Conservation (phyloP, 2,888 invertebrate genomes). For the Geotrupes spiniger region DNA sequence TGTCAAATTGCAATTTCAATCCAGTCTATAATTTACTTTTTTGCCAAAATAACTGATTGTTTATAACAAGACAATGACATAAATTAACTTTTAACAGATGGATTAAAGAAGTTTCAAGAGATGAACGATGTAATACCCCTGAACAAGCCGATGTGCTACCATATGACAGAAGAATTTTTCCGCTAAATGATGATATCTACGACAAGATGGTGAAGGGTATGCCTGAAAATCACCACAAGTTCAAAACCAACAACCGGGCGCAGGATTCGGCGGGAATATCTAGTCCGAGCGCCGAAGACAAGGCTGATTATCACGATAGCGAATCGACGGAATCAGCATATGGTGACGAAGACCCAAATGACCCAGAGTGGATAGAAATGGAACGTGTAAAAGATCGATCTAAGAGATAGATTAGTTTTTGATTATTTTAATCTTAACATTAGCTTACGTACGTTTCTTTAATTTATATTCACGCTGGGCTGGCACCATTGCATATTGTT, state of each 20-base stretch:
- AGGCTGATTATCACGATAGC: slow-evolving; percentile 43
- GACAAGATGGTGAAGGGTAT: slow-evolving; percentile 66
- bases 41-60: too few species aligned
- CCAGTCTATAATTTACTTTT: too few species aligned
- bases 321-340: slow-evolving; percentile 59
- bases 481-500: slow-evolving; percentile 20
- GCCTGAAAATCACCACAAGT: slow-evolving; percentile 60
- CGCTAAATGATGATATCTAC: slow-evolving; percentile 67
- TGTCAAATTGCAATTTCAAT: too few species aligned
- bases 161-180: slow-evolving; percentile 73
- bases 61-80: too few species aligned
- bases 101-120: slow-evolving; percentile 30
- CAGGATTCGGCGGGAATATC: slow-evolving; percentile 38
- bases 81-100: neutral
- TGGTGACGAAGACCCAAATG: slow-evolving; percentile 80
- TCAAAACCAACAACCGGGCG: slow-evolving; percentile 41
- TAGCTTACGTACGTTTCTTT: slow-evolving; percentile 15
- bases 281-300: slow-evolving; percentile 46
- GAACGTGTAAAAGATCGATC: slow-evolving; percentile 44
- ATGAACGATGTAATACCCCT: slow-evolving; percentile 38
- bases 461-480: slow-evolving; percentile 27
- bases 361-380: slow-evolving; percentile 73
- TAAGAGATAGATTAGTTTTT: slow-evolving; percentile 39
- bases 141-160: slow-evolving; percentile 58
- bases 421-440: neutral